Evolutionary conservation across 2,888 invertebrate species (phyloP).

Genomic region (Eudasyphora cyanicolor): DNA sequence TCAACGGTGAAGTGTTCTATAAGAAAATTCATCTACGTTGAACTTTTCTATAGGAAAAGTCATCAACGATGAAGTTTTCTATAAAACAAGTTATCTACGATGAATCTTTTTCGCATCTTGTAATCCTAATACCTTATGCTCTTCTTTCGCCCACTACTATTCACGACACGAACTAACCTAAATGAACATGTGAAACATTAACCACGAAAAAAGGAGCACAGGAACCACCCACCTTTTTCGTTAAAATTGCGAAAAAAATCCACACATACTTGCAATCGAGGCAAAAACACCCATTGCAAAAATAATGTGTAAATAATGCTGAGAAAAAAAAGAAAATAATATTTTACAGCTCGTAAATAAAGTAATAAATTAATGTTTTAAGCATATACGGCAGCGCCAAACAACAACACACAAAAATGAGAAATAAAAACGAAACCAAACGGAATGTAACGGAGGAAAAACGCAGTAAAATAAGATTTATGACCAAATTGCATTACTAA

Average conservation of each 20-base stretch:
- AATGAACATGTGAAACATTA: conserved; percentile 47
- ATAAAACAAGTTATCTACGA: too few species aligned
- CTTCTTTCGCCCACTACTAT: conserved; percentile 6
- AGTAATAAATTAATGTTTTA: conserved; percentile 65
- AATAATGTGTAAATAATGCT: conserved; percentile 50
- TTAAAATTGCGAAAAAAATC: not conserved
- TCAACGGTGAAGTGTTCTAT: too few species aligned
- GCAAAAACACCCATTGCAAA: conserved; percentile 15
- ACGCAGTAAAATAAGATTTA: conserved; percentile 59
- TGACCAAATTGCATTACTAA: conserved; percentile 64
- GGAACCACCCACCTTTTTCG: conserved; percentile 50
- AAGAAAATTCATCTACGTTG: too few species aligned
- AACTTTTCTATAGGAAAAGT: too few species aligned
- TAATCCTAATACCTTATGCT: too few species aligned
- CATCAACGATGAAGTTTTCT: too few species aligned
- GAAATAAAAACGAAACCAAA: conserved; percentile 15
- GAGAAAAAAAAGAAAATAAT: conserved; percentile 46
- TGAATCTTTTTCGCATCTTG: not conserved
- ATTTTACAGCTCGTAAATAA: conserved; percentile 66
- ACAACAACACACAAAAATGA: conserved; percentile 25
- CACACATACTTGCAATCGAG: not conserved
- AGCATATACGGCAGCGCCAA: conserved; percentile 54
- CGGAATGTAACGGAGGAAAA: not conserved
- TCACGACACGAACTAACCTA: conserved; percentile 31
- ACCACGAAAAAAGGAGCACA: conserved; percentile 37